These are phyloP conservation scores for Macrochelys suwanniensis DNA, from an alignment of 2,797 vertebrate genomes.

Conservation along the genomic window DNA sequence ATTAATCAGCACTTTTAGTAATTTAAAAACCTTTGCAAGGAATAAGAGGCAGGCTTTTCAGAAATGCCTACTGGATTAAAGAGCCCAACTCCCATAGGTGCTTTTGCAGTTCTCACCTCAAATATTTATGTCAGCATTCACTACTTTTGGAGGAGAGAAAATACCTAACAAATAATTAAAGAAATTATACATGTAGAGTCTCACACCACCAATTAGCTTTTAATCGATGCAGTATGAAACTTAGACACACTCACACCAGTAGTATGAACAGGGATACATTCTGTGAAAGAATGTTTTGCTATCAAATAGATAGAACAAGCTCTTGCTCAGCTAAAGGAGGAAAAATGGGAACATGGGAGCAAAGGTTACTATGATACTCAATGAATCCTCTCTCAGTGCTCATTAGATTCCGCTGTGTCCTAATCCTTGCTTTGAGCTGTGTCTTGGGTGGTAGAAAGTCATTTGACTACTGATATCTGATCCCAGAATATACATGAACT, in stretches of 20 bases:
- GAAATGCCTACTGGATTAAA: background rate
- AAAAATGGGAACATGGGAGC: background rate
- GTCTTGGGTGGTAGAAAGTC: background rate
- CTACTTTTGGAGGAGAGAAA: background rate
- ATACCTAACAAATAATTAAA: background rate
- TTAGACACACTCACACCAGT: background rate
- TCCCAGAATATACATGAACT: background rate
- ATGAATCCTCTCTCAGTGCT: background rate
- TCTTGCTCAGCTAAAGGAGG: background rate
- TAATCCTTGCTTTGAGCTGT: background rate
- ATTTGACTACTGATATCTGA: background rate
- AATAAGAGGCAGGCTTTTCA: background rate
- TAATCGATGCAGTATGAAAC: background rate
- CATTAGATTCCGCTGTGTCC: background rate
- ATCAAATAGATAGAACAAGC: background rate
- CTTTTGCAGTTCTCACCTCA: background rate
- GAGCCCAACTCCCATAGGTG: background rate
- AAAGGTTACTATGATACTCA: background rate
- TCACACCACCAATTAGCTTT: background rate
- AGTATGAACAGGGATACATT: background rate
- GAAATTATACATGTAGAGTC: background rate
- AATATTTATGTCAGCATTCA: background rate
- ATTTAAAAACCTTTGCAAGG: background rate
- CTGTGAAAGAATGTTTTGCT: background rate
- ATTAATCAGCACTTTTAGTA: background rate